A percentile compares a stretch with the other conserved stretches of the same genome.
phyloP scores from a whole-genome alignment of 2,888 invertebrate species.

The Orthosia gothica region DNA sequence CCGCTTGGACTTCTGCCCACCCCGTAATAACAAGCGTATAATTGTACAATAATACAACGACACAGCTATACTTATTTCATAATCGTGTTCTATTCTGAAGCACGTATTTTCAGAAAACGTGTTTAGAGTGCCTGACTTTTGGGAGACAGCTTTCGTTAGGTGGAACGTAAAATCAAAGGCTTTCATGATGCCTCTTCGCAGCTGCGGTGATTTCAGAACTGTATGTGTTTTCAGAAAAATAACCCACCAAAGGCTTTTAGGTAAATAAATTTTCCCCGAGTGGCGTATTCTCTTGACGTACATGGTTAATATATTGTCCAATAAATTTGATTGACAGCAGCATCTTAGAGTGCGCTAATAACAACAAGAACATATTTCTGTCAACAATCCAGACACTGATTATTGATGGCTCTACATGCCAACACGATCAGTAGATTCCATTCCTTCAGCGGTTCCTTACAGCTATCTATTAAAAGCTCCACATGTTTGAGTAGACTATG shows the following conservation, averaged over 20 bases:
- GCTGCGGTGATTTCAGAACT: background rate
- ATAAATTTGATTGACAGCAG: constrained; percentile 26
- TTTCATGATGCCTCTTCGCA: background rate
- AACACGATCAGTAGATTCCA: constrained; percentile 38
- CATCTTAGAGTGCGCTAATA: constrained; percentile 19
- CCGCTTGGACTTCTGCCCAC: constrained; percentile 62
- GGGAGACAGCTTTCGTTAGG: background rate
- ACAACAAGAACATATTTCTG: constrained; percentile 38
- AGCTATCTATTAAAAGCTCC: constrained; percentile 36
- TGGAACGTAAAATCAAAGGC: background rate
- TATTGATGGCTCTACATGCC: constrained; percentile 48
- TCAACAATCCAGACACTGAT: constrained; percentile 42
- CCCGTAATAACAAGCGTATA: constrained; percentile 57
- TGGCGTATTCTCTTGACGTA: background rate
- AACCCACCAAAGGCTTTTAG: too few species aligned
- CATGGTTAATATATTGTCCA: constrained; percentile 18
- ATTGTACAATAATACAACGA: constrained; percentile 52
- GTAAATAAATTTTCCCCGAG: too few species aligned
- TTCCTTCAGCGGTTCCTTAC: constrained; percentile 26
- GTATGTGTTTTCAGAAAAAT: background rate
- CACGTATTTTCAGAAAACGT: constrained; percentile 14
- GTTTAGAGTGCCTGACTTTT: background rate
- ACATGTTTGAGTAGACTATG: constrained; percentile 5
- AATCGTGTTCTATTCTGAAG: constrained; percentile 31
- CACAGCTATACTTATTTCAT: constrained; percentile 46